Conservation (phyloP, 1,140 invertebrate species). For the Lasioglossum albipes region DNA sequence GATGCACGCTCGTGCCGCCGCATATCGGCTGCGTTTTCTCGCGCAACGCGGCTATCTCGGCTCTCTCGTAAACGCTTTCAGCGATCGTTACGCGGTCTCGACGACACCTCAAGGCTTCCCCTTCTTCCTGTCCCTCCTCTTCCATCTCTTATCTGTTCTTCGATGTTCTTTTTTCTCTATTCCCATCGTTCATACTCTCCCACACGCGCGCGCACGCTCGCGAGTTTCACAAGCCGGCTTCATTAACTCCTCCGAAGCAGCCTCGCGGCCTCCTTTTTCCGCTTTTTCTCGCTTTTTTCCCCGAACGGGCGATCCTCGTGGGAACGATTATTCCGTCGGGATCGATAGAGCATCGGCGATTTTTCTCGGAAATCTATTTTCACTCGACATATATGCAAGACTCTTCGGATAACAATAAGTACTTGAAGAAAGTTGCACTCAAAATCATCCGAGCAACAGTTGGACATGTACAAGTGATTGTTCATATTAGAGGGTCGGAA, state of each 20-base stretch:
- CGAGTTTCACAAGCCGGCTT: constrained; percentile 21
- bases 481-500: too few species aligned
- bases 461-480: too few species aligned
- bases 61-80: constrained; percentile 33
- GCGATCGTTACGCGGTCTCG: constrained; percentile 24
- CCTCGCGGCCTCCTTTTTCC: constrained; percentile 32
- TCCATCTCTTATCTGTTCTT: background rate
- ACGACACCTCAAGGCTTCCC: constrained; percentile 42
- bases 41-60: constrained; percentile 8
- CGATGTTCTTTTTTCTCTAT: background rate
- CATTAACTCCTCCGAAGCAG: constrained; percentile 8
- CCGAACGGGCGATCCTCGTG: background rate
- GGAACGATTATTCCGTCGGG: background rate
- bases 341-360: background rate
- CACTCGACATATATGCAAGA: too few species aligned
- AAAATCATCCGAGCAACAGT: too few species aligned
- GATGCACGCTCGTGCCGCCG: constrained; percentile 21
- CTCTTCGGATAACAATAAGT: too few species aligned
- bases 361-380: background rate
- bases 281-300: constrained; percentile 9
- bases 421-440: too few species aligned
- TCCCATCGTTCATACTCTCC: background rate
- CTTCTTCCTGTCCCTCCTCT: background rate
- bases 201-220: too few species aligned
- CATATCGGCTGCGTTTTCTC: constrained; percentile 31